phyloP scores from a whole-genome alignment of 2,888 invertebrate genomes.

The Nephrotoma guestfalica region DNA sequence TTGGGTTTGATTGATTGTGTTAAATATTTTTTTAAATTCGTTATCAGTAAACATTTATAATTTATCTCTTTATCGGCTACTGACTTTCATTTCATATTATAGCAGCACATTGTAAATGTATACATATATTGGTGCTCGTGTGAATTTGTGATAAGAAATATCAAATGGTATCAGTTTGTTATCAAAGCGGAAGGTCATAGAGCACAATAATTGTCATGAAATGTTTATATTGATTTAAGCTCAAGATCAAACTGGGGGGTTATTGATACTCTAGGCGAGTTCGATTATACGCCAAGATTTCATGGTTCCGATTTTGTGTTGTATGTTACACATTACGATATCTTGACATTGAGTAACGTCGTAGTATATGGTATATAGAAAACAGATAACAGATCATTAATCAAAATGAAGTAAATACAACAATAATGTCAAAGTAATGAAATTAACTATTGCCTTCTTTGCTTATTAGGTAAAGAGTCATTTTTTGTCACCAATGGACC shows the following conservation, averaged over 20 bases:
- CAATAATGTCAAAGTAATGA: too few species aligned
- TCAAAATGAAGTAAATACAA: too few species aligned
- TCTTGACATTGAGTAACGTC: too few species aligned
- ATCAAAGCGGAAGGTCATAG: not conserved
- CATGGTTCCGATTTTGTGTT: too few species aligned
- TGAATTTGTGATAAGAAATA: not conserved
- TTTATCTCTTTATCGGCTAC: not conserved
- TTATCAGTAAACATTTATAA: not conserved
- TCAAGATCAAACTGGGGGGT: not conserved
- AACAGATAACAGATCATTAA: too few species aligned
- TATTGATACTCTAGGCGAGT: not conserved
- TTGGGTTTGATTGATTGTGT: not conserved
- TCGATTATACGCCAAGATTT: too few species aligned
- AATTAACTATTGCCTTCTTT: too few species aligned
- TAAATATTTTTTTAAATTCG: not conserved
- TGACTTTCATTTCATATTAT: not conserved
- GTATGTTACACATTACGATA: too few species aligned
- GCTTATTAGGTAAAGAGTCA: too few species aligned
- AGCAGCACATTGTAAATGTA: not conserved
- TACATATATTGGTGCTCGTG: not conserved
- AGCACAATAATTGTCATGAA: not conserved
- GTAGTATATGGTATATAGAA: too few species aligned
- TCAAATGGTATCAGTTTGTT: not conserved
- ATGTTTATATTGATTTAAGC: not conserved
- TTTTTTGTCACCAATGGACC: too few species aligned